phyloP scores from a whole-genome alignment of 1,140 invertebrate species.

The Heterodera carotae region DNA sequence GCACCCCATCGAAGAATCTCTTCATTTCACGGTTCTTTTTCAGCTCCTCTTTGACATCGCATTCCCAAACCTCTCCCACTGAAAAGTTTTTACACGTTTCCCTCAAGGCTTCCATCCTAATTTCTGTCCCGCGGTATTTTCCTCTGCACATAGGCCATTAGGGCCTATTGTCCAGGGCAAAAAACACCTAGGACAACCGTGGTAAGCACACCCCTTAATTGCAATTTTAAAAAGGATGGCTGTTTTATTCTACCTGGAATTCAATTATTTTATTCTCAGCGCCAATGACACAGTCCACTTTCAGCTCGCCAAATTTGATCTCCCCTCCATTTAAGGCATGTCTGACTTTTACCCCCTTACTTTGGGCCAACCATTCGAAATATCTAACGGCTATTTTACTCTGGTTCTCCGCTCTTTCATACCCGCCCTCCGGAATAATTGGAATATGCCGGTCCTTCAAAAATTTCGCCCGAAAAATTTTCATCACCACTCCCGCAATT shows the following conservation, averaged over 20 bases:
- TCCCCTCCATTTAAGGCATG: too few relatives aligned
- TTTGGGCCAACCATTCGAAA: too few relatives aligned
- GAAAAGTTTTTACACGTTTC: background rate
- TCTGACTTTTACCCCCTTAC: too few relatives aligned
- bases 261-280: background rate
- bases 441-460: too few relatives aligned
- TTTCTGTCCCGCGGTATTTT: background rate
- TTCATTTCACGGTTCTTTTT: constrained; percentile 13
- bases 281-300: background rate
- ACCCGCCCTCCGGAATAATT: too few relatives aligned
- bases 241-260: background rate
- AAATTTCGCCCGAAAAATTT: too few relatives aligned
- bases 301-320: too few relatives aligned
- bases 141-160: background rate
- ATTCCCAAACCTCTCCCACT: constrained; percentile 6
- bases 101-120: background rate
- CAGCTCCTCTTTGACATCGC: background rate
- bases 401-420: too few relatives aligned
- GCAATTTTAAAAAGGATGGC: too few relatives aligned
- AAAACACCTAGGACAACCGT: constrained; percentile 4
- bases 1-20: background rate
- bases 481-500: too few relatives aligned
- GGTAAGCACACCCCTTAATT: background rate
- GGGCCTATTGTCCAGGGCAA: background rate
- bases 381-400: too few relatives aligned